phyloP scores from a whole-genome alignment of 2,888 invertebrate genomes.

The Athalia rosae region DNA sequence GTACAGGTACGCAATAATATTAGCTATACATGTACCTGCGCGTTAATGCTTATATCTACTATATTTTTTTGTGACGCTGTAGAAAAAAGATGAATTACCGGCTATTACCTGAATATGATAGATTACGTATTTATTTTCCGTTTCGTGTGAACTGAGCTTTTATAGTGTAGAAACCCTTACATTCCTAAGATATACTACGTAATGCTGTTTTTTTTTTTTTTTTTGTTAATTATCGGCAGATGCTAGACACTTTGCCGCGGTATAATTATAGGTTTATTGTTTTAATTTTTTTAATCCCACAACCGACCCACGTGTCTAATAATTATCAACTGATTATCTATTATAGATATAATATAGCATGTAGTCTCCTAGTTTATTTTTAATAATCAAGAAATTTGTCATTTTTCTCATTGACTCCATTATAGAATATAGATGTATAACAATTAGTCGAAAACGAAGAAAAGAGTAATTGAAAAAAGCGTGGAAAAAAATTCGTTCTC shows the following conservation, averaged over 20 bases:
- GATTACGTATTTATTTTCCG: constrained; percentile 8
- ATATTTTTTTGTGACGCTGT: too few species aligned
- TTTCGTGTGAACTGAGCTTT: constrained; percentile 59
- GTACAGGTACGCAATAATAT: too few species aligned
- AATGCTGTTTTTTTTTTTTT: too few species aligned
- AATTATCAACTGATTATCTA: not conserved
- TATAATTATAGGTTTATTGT: not conserved
- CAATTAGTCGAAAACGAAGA: constrained; percentile 15
- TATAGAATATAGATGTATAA: not conserved
- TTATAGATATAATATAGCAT: not conserved
- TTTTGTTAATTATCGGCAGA: not conserved
- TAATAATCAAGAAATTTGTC: not conserved
- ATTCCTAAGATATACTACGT: constrained; percentile 49
- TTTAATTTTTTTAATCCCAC: not conserved
- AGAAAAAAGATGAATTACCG: too few species aligned
- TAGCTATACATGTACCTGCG: too few species aligned
- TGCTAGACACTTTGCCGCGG: not conserved
- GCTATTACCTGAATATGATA: too few species aligned
- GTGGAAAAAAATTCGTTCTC: too few species aligned
- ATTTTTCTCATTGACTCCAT: not conserved
- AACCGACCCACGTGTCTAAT: not conserved
- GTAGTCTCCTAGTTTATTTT: constrained; percentile 8
- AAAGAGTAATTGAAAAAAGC: constrained; percentile 37
- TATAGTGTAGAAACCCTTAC: constrained; percentile 61
- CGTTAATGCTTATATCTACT: too few species aligned